Percentiles rank a stretch among this genome's conserved stretches.
Evolutionary conservation across 1,140 invertebrate species (phyloP).

Genomic region (Brachionus manjavacas): DNA sequence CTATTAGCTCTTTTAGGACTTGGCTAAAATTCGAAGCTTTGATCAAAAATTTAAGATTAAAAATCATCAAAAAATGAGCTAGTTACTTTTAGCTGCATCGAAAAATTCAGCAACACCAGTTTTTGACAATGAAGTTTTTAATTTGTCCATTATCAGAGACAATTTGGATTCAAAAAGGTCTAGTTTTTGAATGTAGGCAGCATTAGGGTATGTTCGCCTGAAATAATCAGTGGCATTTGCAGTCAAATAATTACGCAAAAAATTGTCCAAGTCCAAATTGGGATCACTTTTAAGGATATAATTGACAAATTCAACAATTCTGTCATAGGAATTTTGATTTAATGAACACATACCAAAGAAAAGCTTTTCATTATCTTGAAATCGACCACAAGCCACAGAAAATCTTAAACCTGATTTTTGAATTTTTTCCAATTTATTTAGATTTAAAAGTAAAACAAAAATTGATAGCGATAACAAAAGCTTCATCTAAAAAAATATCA

Average conservation of each 20-base stretch:
- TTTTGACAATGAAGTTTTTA: neutral
- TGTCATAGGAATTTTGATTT: neutral
- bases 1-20: neutral
- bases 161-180: neutral
- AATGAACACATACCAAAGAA: neutral
- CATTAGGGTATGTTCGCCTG: neutral
- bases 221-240: neutral
- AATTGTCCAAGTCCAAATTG: neutral
- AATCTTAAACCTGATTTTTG: neutral
- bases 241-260: neutral
- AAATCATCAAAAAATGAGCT: neutral
- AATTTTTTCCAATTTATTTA: neutral
- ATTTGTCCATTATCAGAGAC: neutral
- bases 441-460: neutral
- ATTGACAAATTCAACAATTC: neutral
- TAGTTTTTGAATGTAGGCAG: neutral
- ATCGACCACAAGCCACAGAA: neutral
- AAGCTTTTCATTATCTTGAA: constrained; percentile 12
- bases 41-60: neutral
- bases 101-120: neutral
- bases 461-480: neutral
- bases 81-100: neutral
- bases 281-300: neutral
- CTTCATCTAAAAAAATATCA: neutral
- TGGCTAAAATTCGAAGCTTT: neutral